Percentiles rank a stretch among this genome's conserved stretches.
These are phyloP conservation scores for Asarcornis scutulata DNA, from an alignment of 2,113 vertebrate genomes.

Conservation along the genomic window DNA sequence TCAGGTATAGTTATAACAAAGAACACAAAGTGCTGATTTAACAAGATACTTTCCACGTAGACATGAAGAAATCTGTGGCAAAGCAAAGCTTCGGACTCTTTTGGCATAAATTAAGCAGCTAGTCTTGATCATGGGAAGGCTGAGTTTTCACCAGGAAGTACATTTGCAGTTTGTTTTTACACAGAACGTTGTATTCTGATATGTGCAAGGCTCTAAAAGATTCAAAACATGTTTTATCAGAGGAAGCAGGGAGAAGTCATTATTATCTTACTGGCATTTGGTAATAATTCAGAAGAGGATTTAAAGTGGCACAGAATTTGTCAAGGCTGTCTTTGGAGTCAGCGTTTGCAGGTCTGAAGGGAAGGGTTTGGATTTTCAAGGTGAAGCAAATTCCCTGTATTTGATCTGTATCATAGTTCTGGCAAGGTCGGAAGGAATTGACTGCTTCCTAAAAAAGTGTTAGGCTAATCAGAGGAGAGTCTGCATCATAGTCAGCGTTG, in stretches of 20 bases:
- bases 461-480: not conserved
- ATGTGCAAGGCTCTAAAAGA: not conserved
- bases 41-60: slow-evolving; percentile 10
- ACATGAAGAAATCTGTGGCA: not conserved
- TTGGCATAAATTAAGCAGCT: not conserved
- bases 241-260: not conserved
- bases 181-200: not conserved
- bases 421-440: not conserved
- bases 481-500: not conserved
- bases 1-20: slow-evolving; percentile 21
- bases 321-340: not conserved
- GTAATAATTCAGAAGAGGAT: not conserved
- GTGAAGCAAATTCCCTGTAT: not conserved
- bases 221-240: not conserved
- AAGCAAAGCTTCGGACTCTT: not conserved
- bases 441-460: not conserved
- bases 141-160: not conserved
- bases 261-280: not conserved
- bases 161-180: not conserved
- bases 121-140: not conserved
- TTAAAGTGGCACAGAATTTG: not conserved
- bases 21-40: slow-evolving; percentile 22
- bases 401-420: accelerated
- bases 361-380: not conserved
- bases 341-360: not conserved